Conservation (phyloP, 2,888 invertebrate genomes). For the Stenodema calcarata region DNA sequence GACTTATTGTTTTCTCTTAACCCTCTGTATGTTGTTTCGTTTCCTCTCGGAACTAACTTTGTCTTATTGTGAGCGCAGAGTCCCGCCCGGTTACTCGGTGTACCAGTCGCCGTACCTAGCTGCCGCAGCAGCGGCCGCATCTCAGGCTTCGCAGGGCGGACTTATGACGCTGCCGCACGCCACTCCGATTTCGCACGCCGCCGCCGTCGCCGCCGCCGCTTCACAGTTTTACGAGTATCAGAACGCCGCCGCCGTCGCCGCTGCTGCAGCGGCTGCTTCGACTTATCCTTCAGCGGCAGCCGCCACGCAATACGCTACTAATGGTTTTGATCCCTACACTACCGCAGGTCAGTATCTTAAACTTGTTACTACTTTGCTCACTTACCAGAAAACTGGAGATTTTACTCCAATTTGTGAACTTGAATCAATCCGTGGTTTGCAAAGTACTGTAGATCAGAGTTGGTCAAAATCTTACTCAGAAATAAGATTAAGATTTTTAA, state of each 20-base stretch:
- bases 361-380: too few species aligned
- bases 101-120: constrained; percentile 75
- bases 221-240: constrained; percentile 85
- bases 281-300: constrained; percentile 68
- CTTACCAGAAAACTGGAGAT: too few species aligned
- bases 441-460: too few species aligned
- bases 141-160: constrained; percentile 61
- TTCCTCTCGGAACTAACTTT: neutral
- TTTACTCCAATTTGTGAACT: too few species aligned
- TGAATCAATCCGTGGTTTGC: too few species aligned
- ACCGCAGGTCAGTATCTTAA: constrained; percentile 66
- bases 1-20: neutral
- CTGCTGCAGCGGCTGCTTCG: constrained; percentile 70
- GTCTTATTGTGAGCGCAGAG: constrained; percentile 63
- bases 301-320: constrained; percentile 62
- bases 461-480: too few species aligned
- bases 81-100: constrained; percentile 74
- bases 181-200: constrained; percentile 63
- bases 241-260: constrained; percentile 71
- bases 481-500: too few species aligned
- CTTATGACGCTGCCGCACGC: constrained; percentile 63
- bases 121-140: constrained; percentile 66
- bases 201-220: constrained; percentile 75
- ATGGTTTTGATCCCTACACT: constrained; percentile 78
- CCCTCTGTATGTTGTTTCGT: neutral